These are phyloP conservation scores for Clarias pachynema DNA, from an alignment of 2,797 vertebrate genomes.

Conservation along the genomic window DNA sequence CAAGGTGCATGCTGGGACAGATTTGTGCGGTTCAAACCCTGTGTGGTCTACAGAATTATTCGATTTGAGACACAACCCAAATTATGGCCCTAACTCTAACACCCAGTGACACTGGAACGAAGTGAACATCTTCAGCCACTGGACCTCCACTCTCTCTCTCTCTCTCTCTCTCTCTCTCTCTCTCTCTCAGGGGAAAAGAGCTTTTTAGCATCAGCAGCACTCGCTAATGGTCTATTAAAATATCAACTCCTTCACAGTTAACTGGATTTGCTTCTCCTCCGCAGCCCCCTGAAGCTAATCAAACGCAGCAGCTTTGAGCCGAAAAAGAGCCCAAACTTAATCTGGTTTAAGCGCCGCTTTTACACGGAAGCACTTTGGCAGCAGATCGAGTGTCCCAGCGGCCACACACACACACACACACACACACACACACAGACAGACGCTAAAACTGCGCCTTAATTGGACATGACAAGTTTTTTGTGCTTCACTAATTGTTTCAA, in stretches of 20 bases:
- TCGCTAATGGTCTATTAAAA: slow-evolving; percentile 72
- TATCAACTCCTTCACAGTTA: slow-evolving; percentile 70
- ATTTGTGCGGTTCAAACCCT: background rate
- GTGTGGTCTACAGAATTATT: background rate
- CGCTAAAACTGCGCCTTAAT: slow-evolving; percentile 28
- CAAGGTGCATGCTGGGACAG: background rate
- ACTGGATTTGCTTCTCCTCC: slow-evolving; percentile 61
- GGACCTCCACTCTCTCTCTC: slow-evolving; percentile 41
- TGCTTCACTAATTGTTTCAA: slow-evolving; percentile 30
- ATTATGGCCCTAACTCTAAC: background rate
- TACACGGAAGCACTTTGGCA: slow-evolving; percentile 68
- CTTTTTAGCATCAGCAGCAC: slow-evolving; percentile 65
- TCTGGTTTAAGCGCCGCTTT: slow-evolving; percentile 60
- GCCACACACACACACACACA: slow-evolving; percentile 22
- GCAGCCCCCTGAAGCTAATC: slow-evolving; percentile 65
- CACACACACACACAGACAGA: slow-evolving; percentile 11
- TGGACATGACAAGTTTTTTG: slow-evolving; percentile 37
- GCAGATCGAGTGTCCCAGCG: slow-evolving; percentile 61
- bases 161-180: slow-evolving; percentile 38
- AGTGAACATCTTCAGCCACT: slow-evolving; percentile 54
- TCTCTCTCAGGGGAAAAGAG: slow-evolving; percentile 54
- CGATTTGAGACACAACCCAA: background rate
- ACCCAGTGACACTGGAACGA: slow-evolving; percentile 41
- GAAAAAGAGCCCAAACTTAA: slow-evolving; percentile 60
- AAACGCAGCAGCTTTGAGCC: slow-evolving; percentile 63